Evolutionary conservation across 2,888 invertebrate species (phyloP).

Genomic region (Cerceris ruficornis): DNA sequence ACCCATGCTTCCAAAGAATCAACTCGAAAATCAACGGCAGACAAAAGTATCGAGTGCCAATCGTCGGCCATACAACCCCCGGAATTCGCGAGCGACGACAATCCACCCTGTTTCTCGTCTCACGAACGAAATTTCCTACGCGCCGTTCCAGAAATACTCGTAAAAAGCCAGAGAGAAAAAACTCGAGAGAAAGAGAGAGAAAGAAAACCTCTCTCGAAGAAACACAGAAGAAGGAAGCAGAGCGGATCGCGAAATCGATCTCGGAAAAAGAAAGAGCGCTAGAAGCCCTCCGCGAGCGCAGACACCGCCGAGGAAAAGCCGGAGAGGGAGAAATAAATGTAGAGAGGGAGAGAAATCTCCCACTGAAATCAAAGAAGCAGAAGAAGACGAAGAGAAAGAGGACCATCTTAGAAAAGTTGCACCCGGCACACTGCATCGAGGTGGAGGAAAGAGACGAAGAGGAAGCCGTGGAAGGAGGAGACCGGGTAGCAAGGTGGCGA

Average conservation of each 20-base stretch:
- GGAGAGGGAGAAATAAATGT: neutral
- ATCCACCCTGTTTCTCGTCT: slow-evolving; percentile 32
- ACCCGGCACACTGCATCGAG: slow-evolving; percentile 80
- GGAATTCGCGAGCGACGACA: slow-evolving; percentile 31
- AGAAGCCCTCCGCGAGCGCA: neutral
- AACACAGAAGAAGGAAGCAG: slow-evolving; percentile 4
- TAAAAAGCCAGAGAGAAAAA: no score
- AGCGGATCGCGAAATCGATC: slow-evolving; percentile 3
- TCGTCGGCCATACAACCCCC: slow-evolving; percentile 10
- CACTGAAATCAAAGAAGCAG: neutral
- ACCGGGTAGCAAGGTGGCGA: slow-evolving; percentile 53
- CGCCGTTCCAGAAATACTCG: slow-evolving; percentile 42
- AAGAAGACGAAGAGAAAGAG: slow-evolving; percentile 42
- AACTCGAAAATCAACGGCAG: neutral
- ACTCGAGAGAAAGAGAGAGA: neutral
- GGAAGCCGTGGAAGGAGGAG: slow-evolving; percentile 45
- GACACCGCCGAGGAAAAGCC: neutral
- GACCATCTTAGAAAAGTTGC: slow-evolving; percentile 77
- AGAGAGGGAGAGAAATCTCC: neutral
- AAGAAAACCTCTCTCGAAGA: neutral
- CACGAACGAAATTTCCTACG: slow-evolving; percentile 25
- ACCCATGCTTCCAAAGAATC: no score
- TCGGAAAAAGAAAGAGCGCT: no score
- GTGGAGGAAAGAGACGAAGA: slow-evolving; percentile 49
- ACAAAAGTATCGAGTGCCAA: neutral